Base-by-base conservation (phyloP, 2,797 vertebrate genomes). In the Synanceia verrucosa region DNA sequence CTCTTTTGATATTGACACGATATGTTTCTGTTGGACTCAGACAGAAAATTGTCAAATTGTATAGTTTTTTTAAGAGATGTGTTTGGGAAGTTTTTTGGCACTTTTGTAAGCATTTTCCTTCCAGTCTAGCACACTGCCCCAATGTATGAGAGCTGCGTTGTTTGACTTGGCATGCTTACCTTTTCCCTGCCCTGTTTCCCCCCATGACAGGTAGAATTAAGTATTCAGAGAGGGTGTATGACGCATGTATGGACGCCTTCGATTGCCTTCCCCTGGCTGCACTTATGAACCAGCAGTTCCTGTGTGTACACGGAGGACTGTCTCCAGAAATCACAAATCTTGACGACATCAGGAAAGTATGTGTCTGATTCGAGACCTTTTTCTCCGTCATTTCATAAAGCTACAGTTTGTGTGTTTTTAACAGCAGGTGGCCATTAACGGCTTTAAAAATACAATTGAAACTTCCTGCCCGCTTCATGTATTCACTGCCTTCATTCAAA, bases 291-390 rank as follows among this genome's bases (percentile, higher is more conserved):
- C 98, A 99, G 89, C 98, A 99, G 80, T 99, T 99, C 93, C 94
- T 99, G 85, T 99, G 97, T 86, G 97, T 99, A 78, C 98, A 99
- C 0, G 98, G 98, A 60, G 98, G 98, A 76, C 94, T 99, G 86
- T 99, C 98, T 86, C 98, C 98, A n/a, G 97, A 99, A 94, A 98
- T 99, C 92, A 98, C 97, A 91, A 99, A 97, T 88, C 94, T 99
- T 87, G 97, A 99, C 83, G 97, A 99, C 91, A 99, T 99, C 95
- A 96, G 97, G 95, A 99, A 99, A 96, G 98, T 99, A 98, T 95
- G 96, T 96, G 85, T 82, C 70, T 59, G 62, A 82, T 82, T 79
- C 47, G 4, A 64, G 82, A 57, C 48, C 9, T 18, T 57, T 78
- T 75, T 73, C 29, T 65, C 19, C 28, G 0, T 70, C 57, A 79